Percentiles rank a stretch among this genome's conserved stretches.
phyloP scores from a whole-genome alignment of 2,113 vertebrate species.

The Herpetotheres cachinnans region DNA sequence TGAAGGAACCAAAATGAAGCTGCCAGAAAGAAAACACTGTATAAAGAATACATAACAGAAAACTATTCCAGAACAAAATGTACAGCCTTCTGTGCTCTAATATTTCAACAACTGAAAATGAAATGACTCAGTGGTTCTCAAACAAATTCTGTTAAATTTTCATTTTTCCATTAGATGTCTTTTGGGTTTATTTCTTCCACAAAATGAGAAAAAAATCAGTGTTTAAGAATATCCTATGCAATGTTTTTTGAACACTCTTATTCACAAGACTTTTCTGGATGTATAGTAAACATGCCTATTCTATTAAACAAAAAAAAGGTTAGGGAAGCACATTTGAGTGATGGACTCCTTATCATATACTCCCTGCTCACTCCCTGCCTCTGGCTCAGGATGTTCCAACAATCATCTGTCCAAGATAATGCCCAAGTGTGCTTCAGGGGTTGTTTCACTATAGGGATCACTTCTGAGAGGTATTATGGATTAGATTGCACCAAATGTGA shows the following conservation, averaged over 20 bases:
- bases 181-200: not conserved
- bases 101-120: not conserved
- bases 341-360: not conserved
- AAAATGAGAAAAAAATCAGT: not conserved
- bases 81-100: not conserved
- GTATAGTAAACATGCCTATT: not conserved
- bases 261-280: not conserved
- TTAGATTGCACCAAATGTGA: not conserved
- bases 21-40: not conserved
- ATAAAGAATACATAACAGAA: not conserved
- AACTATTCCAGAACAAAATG: not conserved
- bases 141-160: not conserved
- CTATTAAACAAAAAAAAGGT: not conserved
- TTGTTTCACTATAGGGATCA: not conserved
- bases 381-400: not conserved
- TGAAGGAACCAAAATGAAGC: not conserved
- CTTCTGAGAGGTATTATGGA: not conserved
- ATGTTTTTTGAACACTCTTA: not conserved
- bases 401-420: not conserved
- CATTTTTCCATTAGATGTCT: not conserved
- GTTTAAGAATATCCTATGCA: not conserved
- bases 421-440: not conserved
- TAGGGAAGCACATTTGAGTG: not conserved
- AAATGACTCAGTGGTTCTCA: not conserved
- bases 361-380: not conserved